Percentiles rank a stretch among this genome's conserved stretches.
phyloP scores from a whole-genome alignment of 1,140 invertebrate genomes.

The Chelonus insularis region DNA sequence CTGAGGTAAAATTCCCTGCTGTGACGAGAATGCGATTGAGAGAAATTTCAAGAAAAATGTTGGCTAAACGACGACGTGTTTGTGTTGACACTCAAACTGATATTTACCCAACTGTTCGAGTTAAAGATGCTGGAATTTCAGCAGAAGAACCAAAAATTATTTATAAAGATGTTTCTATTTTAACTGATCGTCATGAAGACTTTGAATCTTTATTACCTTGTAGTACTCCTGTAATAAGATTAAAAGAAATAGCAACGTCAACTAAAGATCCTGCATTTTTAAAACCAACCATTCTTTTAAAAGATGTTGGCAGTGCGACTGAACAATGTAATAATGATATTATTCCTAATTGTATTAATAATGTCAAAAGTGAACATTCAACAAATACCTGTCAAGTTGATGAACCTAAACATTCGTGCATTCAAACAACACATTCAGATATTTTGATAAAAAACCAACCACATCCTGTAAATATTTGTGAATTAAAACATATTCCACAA shows the following conservation, averaged over 20 bases:
- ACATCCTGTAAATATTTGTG: too few species aligned
- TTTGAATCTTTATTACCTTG: conserved; percentile 27
- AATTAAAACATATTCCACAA: too few species aligned
- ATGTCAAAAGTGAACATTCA: conserved; percentile 32
- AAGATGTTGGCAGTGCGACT: conserved; percentile 37
- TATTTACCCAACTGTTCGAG: conserved; percentile 54
- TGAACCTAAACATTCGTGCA: not conserved
- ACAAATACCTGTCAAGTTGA: conserved; percentile 35
- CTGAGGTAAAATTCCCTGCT: conserved; percentile 39
- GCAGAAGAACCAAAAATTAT: conserved; percentile 41
- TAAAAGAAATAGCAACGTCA: conserved; percentile 49
- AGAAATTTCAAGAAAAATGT: conserved; percentile 55
- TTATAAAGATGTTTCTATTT: conserved; percentile 39
- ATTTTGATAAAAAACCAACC: too few species aligned
- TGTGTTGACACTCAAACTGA: conserved; percentile 68
- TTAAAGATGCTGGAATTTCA: conserved; percentile 62
- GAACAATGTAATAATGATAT: conserved; percentile 35
- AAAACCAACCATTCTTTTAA: conserved; percentile 37
- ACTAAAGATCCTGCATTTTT: conserved; percentile 39
- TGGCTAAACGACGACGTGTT: conserved; percentile 60
- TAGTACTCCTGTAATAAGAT: conserved; percentile 34
- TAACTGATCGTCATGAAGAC: conserved; percentile 49
- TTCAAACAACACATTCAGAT: not conserved
- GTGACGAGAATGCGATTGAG: conserved; percentile 49
- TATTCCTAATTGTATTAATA: not conserved